Conservation (phyloP, 2,113 vertebrate genomes). For the Hippotragus niger region DNA sequence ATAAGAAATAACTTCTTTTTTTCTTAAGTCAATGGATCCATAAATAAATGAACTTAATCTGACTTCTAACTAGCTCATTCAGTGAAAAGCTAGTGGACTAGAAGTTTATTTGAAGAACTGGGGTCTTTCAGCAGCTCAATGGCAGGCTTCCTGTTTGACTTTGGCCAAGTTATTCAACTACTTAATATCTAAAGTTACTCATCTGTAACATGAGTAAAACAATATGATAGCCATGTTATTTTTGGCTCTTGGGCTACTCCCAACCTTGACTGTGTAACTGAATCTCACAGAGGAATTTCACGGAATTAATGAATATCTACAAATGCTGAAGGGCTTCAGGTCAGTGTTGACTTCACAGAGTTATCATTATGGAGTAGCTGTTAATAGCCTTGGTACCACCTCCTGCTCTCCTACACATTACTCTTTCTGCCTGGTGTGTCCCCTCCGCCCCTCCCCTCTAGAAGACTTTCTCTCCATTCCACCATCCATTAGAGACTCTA, state of each 20-base stretch:
- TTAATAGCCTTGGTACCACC: background rate
- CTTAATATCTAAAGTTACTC: constrained; percentile 68
- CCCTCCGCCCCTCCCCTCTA: background rate
- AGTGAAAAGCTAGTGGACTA: constrained; percentile 57
- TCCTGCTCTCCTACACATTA: background rate
- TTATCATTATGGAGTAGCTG: background rate
- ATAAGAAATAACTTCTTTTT: background rate
- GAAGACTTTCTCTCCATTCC: background rate
- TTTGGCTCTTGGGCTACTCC: constrained; percentile 57
- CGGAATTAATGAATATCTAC: constrained; percentile 50
- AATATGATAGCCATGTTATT: constrained; percentile 66
- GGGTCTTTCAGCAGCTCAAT: constrained; percentile 66
- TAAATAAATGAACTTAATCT: constrained; percentile 54
- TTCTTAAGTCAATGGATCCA: constrained; percentile 12
- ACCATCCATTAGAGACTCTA: background rate
- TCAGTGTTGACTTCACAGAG: background rate
- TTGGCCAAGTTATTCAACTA: constrained; percentile 65
- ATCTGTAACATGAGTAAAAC: constrained; percentile 67
- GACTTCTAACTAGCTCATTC: constrained; percentile 48
- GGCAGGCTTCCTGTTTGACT: constrained; percentile 71
- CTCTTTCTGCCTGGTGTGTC: background rate
- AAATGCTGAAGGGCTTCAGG: background rate
- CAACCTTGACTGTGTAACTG: constrained; percentile 50
- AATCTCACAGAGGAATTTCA: constrained; percentile 60
- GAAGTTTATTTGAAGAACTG: constrained; percentile 72